Conservation (phyloP, 2,888 invertebrate species). For the Ferdinandea cuprea region DNA sequence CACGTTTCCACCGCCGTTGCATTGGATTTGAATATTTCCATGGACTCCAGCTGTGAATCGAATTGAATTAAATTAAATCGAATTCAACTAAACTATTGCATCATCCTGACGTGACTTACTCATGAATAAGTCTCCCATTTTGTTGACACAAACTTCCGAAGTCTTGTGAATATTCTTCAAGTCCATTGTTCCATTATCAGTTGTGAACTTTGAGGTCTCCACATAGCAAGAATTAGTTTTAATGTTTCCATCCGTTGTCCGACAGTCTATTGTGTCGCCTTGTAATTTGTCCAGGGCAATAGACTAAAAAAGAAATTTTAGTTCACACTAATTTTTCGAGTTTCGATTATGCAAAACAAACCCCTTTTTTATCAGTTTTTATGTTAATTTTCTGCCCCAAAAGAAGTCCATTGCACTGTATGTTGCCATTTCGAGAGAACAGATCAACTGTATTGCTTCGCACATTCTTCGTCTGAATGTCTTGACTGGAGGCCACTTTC, state of each 20-base stretch:
- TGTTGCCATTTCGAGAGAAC: conserved; percentile 78
- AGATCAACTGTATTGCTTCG: conserved; percentile 78
- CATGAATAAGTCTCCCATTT: conserved; percentile 80
- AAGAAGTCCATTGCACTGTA: conserved; percentile 78
- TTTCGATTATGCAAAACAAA: conserved; percentile 59
- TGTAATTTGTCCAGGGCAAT: conserved; percentile 80
- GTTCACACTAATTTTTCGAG: background rate
- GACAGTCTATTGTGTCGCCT: conserved; percentile 79
- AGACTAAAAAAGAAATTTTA: conserved; percentile 75
- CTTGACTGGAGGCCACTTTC: conserved; percentile 75
- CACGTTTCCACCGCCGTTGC: conserved; percentile 79
- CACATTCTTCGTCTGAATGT: conserved; percentile 79
- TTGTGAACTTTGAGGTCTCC: conserved; percentile 80
- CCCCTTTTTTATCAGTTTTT: conserved; percentile 77
- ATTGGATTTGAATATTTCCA: conserved; percentile 79
- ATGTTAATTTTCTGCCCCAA: conserved; percentile 78
- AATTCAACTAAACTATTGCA: background rate
- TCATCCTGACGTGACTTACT: conserved; percentile 76
- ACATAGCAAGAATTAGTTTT: conserved; percentile 81
- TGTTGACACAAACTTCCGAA: conserved; percentile 78
- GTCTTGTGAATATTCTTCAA: conserved; percentile 81
- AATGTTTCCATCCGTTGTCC: conserved; percentile 79
- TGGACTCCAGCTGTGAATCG: conserved; percentile 80
- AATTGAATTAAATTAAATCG: background rate
- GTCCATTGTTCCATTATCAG: conserved; percentile 79